Evolutionary conservation across 2,888 invertebrate genomes (phyloP).

Genomic region (Nesidiocoris tenuis): DNA sequence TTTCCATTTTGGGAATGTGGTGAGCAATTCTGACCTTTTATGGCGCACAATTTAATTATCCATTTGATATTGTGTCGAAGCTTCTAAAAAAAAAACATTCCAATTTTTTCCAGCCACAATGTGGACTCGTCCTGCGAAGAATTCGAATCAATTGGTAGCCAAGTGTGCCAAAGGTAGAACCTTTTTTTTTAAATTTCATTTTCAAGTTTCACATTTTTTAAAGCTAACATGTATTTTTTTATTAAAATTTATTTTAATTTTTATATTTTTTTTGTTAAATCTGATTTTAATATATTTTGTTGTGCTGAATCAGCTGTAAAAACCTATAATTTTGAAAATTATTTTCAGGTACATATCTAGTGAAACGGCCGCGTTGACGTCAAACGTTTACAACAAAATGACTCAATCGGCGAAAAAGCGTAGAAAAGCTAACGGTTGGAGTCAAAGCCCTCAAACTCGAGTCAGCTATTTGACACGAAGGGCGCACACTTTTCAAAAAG

Average conservation of each 20-base stretch:
- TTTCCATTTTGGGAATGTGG: background rate
- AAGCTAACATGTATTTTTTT: no score
- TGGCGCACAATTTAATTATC: background rate
- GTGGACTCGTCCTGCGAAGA: conserved; percentile 27
- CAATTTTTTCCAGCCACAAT: conserved; percentile 11
- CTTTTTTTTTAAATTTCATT: background rate
- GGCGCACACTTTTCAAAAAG: conserved; percentile 30
- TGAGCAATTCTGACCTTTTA: background rate
- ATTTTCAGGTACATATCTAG: conserved; percentile 22
- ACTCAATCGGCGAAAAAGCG: conserved; percentile 33
- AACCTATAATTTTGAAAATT: no score
- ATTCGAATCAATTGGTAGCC: conserved; percentile 15
- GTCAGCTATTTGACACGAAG: conserved; percentile 29
- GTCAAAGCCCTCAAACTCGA: conserved; percentile 19
- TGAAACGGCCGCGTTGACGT: conserved; percentile 22
- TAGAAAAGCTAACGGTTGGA: conserved; percentile 34
- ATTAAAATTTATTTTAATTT: background rate
- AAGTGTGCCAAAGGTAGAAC: conserved; percentile 23
- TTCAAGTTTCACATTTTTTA: no score
- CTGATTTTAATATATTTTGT: background rate
- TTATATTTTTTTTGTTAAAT: background rate
- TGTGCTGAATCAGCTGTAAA: no score
- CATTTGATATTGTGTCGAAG: no score
- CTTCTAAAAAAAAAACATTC: no score
- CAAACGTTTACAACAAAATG: conserved; percentile 13